These are phyloP conservation scores for Rutilus rutilus DNA, from an alignment of 2,113 vertebrate genomes.

Conservation along the genomic window DNA sequence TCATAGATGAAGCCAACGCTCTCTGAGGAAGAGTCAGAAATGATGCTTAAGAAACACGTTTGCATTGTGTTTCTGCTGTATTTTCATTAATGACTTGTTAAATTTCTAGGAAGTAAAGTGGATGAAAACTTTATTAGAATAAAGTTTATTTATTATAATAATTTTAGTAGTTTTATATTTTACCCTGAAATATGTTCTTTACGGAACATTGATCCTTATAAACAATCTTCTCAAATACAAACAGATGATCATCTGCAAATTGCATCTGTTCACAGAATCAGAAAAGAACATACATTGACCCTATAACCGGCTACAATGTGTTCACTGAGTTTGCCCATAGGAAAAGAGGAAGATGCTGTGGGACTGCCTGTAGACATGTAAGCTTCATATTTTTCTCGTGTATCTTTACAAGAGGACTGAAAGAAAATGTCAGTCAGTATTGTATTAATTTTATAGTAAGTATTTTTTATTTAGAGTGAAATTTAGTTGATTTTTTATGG, in stretches of 20 bases:
- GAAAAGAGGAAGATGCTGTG: constrained; percentile 80
- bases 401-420: background rate
- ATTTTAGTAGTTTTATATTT: background rate
- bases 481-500: background rate
- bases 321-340: constrained; percentile 80
- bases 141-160: background rate
- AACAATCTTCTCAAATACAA: background rate
- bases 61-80: constrained; percentile 52
- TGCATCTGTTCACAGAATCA: constrained; percentile 70
- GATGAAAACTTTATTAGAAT: background rate
- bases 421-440: background rate
- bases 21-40: constrained; percentile 76
- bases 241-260: background rate
- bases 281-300: constrained; percentile 79
- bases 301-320: constrained; percentile 75
- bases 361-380: constrained; percentile 82
- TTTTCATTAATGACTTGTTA: background rate
- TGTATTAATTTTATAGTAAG: background rate
- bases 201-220: background rate
- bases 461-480: constrained; percentile 1
- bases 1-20: constrained; percentile 75
- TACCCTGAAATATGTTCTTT: background rate
- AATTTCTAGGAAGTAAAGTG: background rate
- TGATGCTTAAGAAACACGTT: constrained; percentile 73
- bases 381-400: constrained; percentile 66